Evolutionary conservation across 2,797 vertebrate genomes (phyloP).

Genomic region (Smutsia gigantea): DNA sequence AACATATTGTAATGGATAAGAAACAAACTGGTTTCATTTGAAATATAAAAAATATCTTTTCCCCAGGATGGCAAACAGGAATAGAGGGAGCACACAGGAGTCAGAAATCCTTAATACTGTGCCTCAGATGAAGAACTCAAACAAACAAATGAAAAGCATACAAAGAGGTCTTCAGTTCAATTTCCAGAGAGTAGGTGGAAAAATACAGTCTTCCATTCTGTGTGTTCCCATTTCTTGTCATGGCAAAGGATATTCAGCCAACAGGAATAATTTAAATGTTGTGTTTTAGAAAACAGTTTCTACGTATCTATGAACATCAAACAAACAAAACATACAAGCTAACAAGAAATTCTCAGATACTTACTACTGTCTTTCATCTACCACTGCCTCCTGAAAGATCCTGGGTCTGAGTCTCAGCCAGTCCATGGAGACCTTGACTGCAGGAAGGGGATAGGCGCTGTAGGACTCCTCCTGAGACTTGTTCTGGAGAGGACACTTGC

Average conservation of each 20-base stretch:
- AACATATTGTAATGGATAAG: not conserved
- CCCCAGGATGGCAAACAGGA: constrained; percentile 4
- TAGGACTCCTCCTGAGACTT: constrained; percentile 93
- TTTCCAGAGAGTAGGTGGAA: constrained; percentile 55
- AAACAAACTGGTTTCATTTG: constrained; percentile 25
- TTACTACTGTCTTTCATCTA: constrained; percentile 95
- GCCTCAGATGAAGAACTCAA: constrained; percentile 49
- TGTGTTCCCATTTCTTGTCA: too few relatives aligned
- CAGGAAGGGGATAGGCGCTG: constrained; percentile 96
- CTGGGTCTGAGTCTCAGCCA: constrained; percentile 95
- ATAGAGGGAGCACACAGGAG: not conserved
- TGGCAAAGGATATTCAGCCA: too few relatives aligned
- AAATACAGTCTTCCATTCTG: constrained; percentile 13
- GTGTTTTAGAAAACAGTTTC: constrained; percentile 37
- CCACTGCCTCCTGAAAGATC: constrained; percentile 93
- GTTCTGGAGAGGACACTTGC: constrained; percentile 94
- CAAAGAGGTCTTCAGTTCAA: constrained; percentile 57
- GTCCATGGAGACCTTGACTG: constrained; percentile 98
- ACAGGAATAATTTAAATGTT: not conserved
- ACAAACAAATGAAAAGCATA: constrained; percentile 38
- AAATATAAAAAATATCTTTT: constrained; percentile 50
- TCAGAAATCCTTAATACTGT: constrained; percentile 11
- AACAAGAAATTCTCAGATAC: constrained; percentile 79
- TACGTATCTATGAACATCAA: not conserved
- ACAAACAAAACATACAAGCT: constrained; percentile 13